These are phyloP conservation scores for Misgurnus anguillicaudatus DNA, from an alignment of 2,113 vertebrate species.

Conservation along the genomic window DNA sequence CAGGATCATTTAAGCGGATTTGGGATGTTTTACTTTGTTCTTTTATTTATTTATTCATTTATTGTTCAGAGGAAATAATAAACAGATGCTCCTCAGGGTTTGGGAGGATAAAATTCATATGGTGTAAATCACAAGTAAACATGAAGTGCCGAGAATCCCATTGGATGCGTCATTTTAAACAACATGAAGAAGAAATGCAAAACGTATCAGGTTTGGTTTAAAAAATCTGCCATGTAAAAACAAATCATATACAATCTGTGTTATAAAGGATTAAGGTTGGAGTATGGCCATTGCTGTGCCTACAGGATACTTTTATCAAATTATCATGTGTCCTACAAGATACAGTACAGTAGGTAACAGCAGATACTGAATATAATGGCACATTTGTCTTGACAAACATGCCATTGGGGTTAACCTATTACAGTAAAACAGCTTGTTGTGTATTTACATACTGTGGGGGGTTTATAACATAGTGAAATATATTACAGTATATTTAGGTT, in stretches of 20 bases:
- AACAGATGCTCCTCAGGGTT: slow-evolving; percentile 30
- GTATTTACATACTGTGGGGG: not conserved
- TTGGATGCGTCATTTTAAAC: not conserved
- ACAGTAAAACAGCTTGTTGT: not conserved
- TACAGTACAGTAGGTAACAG: not conserved
- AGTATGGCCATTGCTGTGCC: not conserved
- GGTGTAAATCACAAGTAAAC: not conserved
- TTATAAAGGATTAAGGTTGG: not conserved
- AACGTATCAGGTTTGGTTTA: not conserved
- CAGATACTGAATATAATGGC: not conserved
- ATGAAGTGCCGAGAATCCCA: not conserved
- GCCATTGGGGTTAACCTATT: not conserved
- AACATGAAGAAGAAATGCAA: not conserved
- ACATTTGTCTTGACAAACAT: not conserved
- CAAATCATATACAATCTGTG: not conserved
- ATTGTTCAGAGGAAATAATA: slow-evolving; percentile 20
- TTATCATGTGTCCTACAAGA: not conserved
- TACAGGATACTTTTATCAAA: slow-evolving; percentile 2
- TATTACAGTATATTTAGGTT: not conserved
- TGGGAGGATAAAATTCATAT: slow-evolving; percentile 13
- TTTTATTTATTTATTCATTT: not conserved
- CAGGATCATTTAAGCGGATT: not conserved
- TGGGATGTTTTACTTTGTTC: not conserved
- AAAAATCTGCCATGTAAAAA: too few relatives aligned
- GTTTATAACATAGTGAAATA: not conserved